Evolutionary conservation across 2,888 invertebrate genomes (phyloP), one percentile per base, ranked within the genome.

Genomic region (Epirrita christyi): DNA sequence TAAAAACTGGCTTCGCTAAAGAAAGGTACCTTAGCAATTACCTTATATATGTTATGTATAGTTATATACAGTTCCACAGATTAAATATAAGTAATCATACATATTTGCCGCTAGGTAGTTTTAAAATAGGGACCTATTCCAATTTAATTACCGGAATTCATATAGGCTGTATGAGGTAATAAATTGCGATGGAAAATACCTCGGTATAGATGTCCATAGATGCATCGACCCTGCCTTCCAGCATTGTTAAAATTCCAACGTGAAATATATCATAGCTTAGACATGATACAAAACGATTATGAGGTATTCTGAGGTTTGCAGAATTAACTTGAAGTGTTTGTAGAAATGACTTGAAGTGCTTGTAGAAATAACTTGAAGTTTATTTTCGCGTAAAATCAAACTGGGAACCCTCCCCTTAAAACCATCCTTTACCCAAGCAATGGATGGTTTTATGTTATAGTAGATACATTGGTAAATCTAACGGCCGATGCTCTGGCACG

Each of bases 201-300:
- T 44, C 29, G 21, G 14, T 46, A 53, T 45, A 49, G 34, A 54
- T 53, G 36, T 41, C 45, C 46, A 43, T 47, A n/a, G 49, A 51
- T 59, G 59, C 54, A 51, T n/a, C 21, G 42, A 27, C 46, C 50
- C 49, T 48, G 45, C 44, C 47, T n/a, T 41, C 45, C 41, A 54
- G 40, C 47, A 47, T 60, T 53, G 43, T 14, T 49, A 54, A 41
- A 44, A 63, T 63, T 61, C 59, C 61, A 34, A 45, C 51, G 61
- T 56, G 61, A 48, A 61, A 56, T 63, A 63, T 50, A 55, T 37
- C 57, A 27, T 50, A 43, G 36, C 45, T 40, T 32, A 13, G 47
- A 48, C 36, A 34, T 8, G 6, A 28, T 49, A 11, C 10, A 45
- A 41, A 28, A 41, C 48, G 28, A 42, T 40, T 53, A 45, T 40